A percentile compares a stretch with the other conserved stretches of the same genome.
Conservation (phyloP, 2,113 vertebrate species). For the Climacteris rufus region DNA sequence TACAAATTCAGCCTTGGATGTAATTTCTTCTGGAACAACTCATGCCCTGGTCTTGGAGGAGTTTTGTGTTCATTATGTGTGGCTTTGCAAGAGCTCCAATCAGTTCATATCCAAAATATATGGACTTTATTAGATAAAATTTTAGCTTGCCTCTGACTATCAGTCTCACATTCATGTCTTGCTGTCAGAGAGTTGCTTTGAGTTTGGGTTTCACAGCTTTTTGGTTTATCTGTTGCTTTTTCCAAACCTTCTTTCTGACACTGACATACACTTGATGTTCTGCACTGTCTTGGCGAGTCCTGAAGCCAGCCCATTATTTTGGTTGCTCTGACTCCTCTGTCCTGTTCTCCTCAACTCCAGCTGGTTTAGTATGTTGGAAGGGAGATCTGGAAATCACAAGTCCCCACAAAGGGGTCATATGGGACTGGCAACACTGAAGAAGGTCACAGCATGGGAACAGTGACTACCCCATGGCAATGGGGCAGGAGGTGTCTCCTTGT, state of each 20-base stretch:
- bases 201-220: not conserved
- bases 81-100: not conserved
- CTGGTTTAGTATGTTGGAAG: not conserved
- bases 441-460: not conserved
- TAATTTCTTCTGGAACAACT: not conserved
- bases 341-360: not conserved
- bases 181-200: not conserved
- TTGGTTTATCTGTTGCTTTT: not conserved
- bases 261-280: not conserved
- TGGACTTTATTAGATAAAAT: not conserved
- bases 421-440: not conserved
- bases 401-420: accelerated
- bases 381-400: not conserved
- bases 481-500: not conserved
- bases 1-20: not conserved
- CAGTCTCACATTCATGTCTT: not conserved
- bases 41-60: not conserved
- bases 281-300: not conserved
- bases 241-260: not conserved
- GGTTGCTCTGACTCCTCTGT: not conserved
- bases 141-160: not conserved
- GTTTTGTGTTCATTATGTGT: not conserved
- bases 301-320: not conserved
- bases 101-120: not conserved
- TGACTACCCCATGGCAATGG: accelerated